Percentiles rank a stretch among this genome's conserved stretches.
These are phyloP conservation scores for Empidonax traillii DNA, from an alignment of 2,113 vertebrate genomes.

Conservation along the genomic window DNA sequence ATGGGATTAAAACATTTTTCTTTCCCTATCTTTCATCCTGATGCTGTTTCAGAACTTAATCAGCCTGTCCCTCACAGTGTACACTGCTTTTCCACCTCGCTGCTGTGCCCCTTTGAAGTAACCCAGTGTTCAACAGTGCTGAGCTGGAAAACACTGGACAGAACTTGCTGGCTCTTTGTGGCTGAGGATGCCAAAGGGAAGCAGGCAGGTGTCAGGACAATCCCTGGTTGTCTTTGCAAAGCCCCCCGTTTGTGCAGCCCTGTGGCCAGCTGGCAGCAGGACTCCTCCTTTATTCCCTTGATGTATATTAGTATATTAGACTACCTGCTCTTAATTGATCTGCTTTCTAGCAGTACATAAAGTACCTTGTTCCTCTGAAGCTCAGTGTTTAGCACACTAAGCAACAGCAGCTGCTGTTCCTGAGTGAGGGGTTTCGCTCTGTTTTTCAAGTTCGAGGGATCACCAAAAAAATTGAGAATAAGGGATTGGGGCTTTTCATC, in stretches of 20 bases:
- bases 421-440: not conserved
- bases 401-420: not conserved
- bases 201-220: not conserved
- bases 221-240: slow-evolving; percentile 35
- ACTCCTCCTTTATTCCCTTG: not conserved
- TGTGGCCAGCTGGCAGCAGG: not conserved
- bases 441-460: not conserved
- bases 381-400: rapidly evolving
- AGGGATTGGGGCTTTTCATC: not conserved
- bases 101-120: slow-evolving; percentile 29
- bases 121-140: not conserved
- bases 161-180: not conserved
- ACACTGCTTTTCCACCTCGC: not conserved
- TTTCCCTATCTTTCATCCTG: not conserved
- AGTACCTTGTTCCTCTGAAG: not conserved
- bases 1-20: not conserved
- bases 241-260: not conserved
- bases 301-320: not conserved
- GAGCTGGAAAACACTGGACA: not conserved
- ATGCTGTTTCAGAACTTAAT: not conserved
- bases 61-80: not conserved
- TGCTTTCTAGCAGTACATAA: not conserved
- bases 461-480: not conserved
- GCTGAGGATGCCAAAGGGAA: not conserved
- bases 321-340: not conserved